phyloP scores from a whole-genome alignment of 2,888 invertebrate species.

The Hypsopygia costalis region DNA sequence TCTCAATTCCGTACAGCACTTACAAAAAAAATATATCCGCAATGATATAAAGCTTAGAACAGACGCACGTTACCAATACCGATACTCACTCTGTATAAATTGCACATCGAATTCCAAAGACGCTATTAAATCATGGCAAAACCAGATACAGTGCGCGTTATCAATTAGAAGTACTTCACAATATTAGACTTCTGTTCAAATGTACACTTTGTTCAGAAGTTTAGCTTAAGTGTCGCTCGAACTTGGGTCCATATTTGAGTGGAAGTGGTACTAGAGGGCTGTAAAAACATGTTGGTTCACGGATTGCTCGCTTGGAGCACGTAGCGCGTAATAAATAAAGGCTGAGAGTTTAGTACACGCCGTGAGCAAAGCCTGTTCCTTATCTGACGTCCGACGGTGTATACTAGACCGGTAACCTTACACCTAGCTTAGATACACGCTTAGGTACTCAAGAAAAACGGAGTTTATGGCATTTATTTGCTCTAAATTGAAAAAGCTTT shows the following conservation, averaged over 20 bases:
- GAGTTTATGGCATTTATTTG: constrained; percentile 13
- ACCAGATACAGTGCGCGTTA: constrained; percentile 65
- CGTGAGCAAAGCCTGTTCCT: constrained; percentile 58
- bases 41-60: constrained; percentile 31
- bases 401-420: constrained; percentile 58
- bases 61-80: constrained; percentile 22
- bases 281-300: constrained; percentile 31
- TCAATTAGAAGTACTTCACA: constrained; percentile 61
- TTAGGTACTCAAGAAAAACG: constrained; percentile 24
- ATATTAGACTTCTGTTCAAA: constrained; percentile 12
- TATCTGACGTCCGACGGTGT: constrained; percentile 53
- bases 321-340: constrained; percentile 72
- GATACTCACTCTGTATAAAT: constrained; percentile 47
- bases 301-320: constrained; percentile 60
- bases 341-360: constrained; percentile 59
- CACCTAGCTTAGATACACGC: constrained; percentile 43
- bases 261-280: constrained; percentile 17
- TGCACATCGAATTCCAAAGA: constrained; percentile 52
- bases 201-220: constrained; percentile 14
- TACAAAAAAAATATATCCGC: constrained; percentile 3
- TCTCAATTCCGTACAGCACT: not conserved
- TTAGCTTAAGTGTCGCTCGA: constrained; percentile 20
- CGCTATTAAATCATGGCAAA: constrained; percentile 64
- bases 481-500: too few species aligned
- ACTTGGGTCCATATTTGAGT: constrained; percentile 18